These are phyloP conservation scores for Rhizoglyphus robini DNA, from an alignment of 1,140 invertebrate species.

Conservation along the genomic window DNA sequence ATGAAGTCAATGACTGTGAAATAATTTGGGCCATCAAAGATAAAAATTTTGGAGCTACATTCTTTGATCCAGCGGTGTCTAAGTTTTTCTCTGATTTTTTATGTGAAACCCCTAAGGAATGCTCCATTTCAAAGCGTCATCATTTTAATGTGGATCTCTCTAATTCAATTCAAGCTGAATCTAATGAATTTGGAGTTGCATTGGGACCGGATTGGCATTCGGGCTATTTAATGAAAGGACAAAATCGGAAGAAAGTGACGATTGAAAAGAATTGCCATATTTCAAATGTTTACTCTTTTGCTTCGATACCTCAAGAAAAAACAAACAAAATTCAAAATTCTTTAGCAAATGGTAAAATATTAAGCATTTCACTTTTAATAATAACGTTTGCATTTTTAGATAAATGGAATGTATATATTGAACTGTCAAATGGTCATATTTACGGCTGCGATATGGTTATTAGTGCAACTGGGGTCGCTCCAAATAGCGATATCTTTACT, in stretches of 20 bases:
- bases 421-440: conserved; percentile 56
- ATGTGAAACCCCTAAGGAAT: conserved; percentile 25
- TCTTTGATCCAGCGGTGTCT: conserved; percentile 87
- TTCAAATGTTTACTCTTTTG: conserved; percentile 31
- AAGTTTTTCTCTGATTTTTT: conserved; percentile 64
- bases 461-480: conserved; percentile 84
- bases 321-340: too few species aligned
- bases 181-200: conserved; percentile 55
- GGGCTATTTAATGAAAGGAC: conserved; percentile 48
- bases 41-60: conserved; percentile 75
- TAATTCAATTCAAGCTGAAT: conserved; percentile 19
- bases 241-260: conserved; percentile 33
- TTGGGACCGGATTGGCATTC: conserved; percentile 89
- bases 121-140: not conserved
- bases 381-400: too few species aligned
- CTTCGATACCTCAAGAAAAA: too few species aligned
- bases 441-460: conserved; percentile 80
- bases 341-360: too few species aligned
- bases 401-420: conserved; percentile 54
- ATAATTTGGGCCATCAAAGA: conserved; percentile 89
- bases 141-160: not conserved
- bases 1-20: conserved; percentile 67
- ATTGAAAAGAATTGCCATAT: conserved; percentile 60
- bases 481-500: conserved; percentile 36
- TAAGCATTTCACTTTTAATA: too few species aligned